These are phyloP conservation scores for Pollenia amentaria DNA, from an alignment of 2,888 invertebrate genomes.

Conservation along the genomic window DNA sequence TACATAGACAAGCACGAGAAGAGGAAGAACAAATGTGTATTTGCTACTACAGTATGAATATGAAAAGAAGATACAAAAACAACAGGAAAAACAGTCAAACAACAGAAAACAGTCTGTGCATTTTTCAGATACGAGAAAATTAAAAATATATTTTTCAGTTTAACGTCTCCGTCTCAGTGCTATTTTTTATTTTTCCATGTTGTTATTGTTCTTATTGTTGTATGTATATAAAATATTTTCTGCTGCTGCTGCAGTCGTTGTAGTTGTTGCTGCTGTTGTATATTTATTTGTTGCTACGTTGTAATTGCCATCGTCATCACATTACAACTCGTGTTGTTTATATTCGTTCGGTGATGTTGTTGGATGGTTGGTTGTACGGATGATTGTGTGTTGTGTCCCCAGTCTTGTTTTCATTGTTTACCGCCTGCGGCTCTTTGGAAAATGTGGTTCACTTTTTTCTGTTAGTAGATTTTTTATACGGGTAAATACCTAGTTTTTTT, in stretches of 20 bases:
- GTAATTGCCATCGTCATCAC: slow-evolving; percentile 70
- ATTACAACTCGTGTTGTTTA: slow-evolving; percentile 44
- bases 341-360: slow-evolving; percentile 26
- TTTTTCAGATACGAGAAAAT: slow-evolving; percentile 32
- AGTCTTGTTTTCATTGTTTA: slow-evolving; percentile 66
- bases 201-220: background rate
- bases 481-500: background rate
- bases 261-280: background rate
- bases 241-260: background rate
- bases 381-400: slow-evolving; percentile 56
- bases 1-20: background rate
- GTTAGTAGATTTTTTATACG: background rate
- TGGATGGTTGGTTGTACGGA: slow-evolving; percentile 12
- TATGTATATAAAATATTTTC: background rate
- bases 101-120: slow-evolving; percentile 49
- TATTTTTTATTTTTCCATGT: background rate
- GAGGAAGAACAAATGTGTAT: background rate
- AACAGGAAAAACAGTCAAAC: background rate
- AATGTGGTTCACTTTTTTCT: slow-evolving; percentile 57
- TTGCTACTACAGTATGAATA: background rate
- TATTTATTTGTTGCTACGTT: slow-evolving; percentile 62
- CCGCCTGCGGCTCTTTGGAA: slow-evolving; percentile 65
- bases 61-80: slow-evolving; percentile 1
- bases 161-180: slow-evolving; percentile 22
- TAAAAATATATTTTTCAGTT: background rate